A percentile compares a stretch with the other conserved stretches of the same genome.
These are phyloP conservation scores for Melipona bicolor DNA, from an alignment of 2,888 invertebrate species.

Conservation along the genomic window DNA sequence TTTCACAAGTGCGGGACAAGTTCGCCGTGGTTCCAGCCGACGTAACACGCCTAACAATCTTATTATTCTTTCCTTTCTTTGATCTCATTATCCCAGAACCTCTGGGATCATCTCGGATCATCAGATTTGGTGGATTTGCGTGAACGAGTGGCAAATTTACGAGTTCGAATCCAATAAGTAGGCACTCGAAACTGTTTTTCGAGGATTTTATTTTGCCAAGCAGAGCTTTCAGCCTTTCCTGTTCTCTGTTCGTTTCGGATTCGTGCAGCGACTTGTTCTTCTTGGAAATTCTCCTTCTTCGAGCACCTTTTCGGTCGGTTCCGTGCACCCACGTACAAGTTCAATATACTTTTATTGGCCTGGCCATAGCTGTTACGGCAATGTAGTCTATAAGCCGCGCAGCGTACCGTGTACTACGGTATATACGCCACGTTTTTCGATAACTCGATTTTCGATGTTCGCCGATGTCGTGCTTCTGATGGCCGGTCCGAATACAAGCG, in stretches of 20 bases:
- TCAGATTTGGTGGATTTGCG: neutral
- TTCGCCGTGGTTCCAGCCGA: neutral
- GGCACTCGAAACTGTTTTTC: conserved; percentile 17
- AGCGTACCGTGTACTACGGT: conserved; percentile 1
- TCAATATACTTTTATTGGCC: conserved; percentile 73
- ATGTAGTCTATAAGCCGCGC: conserved; percentile 41
- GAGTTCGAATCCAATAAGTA: neutral
- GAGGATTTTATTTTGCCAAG: conserved; percentile 33
- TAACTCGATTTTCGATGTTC: conserved; percentile 48
- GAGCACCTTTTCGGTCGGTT: conserved; percentile 25
- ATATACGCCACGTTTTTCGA: conserved; percentile 29
- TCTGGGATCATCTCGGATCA: too few species aligned
- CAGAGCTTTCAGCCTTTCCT: conserved; percentile 39
- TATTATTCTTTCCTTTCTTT: neutral
- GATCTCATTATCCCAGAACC: neutral
- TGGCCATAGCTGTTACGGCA: conserved; percentile 48
- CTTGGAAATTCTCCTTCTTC: conserved; percentile 46
- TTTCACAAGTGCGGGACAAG: neutral
- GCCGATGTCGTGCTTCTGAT: conserved; percentile 21
- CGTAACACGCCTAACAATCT: neutral
- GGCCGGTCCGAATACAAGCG: neutral
- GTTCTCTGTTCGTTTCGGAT: conserved; percentile 21
- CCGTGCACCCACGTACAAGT: conserved; percentile 54
- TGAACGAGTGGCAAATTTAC: neutral
- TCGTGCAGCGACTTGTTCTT: conserved; percentile 43